A percentile compares a stretch with the other conserved stretches of the same genome.
Evolutionary conservation across 1,140 invertebrate genomes (phyloP).

Genomic region (Brachionus koreanus): DNA sequence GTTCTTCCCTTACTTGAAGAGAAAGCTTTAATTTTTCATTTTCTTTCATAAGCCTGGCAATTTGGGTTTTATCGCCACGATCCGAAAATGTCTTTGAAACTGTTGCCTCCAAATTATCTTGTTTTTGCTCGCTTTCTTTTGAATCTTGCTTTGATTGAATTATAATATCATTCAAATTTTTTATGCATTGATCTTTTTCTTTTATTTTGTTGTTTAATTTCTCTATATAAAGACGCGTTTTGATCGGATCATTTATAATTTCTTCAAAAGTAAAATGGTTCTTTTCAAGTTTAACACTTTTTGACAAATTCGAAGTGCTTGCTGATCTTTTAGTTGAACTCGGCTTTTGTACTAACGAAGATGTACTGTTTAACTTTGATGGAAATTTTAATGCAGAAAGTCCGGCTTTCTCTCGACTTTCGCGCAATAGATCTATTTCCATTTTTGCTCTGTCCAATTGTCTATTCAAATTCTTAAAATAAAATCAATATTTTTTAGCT

Average conservation of each 20-base stretch:
- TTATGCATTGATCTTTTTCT: constrained; percentile 26
- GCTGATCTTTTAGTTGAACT: constrained; percentile 50
- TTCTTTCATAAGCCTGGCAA: neutral
- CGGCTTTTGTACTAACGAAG: constrained; percentile 28
- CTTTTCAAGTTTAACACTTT: constrained; percentile 54
- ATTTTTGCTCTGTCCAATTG: constrained; percentile 12
- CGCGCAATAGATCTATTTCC: constrained; percentile 45
- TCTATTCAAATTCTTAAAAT: constrained; percentile 35
- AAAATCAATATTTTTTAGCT: too few species aligned
- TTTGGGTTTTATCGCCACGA: neutral
- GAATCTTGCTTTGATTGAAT: neutral
- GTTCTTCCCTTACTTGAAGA: constrained; percentile 22
- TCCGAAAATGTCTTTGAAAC: neutral
- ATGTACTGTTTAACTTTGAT: neutral
- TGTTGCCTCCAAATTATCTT: neutral
- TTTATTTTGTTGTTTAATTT: constrained; percentile 27
- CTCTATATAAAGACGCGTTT: constrained; percentile 34
- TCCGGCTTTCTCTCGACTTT: constrained; percentile 53
- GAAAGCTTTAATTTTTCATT: constrained; percentile 1
- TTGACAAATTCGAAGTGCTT: constrained; percentile 50
- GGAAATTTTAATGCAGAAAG: constrained; percentile 46
- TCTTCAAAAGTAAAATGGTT: constrained; percentile 30
- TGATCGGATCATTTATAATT: constrained; percentile 20
- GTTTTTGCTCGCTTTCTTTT: neutral
- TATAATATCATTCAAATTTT: constrained; percentile 38